Percentiles rank a stretch among this genome's conserved stretches.
phyloP scores from a whole-genome alignment of 2,113 vertebrate species.

The Lagenorhynchus albirostris region DNA sequence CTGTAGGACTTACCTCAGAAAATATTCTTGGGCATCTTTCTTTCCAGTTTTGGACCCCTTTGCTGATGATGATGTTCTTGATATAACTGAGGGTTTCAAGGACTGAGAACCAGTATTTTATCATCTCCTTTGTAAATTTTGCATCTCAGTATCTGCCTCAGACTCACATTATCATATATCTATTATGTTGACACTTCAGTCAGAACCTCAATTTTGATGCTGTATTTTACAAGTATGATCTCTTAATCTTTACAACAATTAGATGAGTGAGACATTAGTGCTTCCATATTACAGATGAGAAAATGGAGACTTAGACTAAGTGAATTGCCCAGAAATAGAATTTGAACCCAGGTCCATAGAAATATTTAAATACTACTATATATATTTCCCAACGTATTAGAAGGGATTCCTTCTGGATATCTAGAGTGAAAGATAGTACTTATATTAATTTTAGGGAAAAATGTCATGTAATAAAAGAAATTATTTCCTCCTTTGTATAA shows the following conservation, averaged over 20 bases:
- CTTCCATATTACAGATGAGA: background rate
- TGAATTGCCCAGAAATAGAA: background rate
- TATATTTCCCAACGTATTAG: background rate
- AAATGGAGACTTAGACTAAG: background rate
- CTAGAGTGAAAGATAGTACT: background rate
- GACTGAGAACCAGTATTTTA: background rate
- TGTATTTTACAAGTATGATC: background rate
- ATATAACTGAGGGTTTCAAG: background rate
- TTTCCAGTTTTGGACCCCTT: background rate
- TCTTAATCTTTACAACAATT: background rate
- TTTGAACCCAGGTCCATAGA: background rate
- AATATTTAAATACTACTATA: background rate
- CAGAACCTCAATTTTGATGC: background rate
- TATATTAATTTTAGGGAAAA: background rate
- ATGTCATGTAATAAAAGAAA: background rate
- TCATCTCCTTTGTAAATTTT: background rate
- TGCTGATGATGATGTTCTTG: background rate
- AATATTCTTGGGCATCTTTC: background rate
- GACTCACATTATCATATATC: background rate
- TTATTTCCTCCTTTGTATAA: background rate
- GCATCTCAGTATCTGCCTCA: background rate
- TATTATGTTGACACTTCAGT: background rate
- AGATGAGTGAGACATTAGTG: background rate
- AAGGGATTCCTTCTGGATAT: background rate
- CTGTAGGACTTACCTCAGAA: background rate